These are phyloP conservation scores for Antechinus stuartii DNA, from an alignment of 2,113 vertebrate genomes.

Conservation along the genomic window DNA sequence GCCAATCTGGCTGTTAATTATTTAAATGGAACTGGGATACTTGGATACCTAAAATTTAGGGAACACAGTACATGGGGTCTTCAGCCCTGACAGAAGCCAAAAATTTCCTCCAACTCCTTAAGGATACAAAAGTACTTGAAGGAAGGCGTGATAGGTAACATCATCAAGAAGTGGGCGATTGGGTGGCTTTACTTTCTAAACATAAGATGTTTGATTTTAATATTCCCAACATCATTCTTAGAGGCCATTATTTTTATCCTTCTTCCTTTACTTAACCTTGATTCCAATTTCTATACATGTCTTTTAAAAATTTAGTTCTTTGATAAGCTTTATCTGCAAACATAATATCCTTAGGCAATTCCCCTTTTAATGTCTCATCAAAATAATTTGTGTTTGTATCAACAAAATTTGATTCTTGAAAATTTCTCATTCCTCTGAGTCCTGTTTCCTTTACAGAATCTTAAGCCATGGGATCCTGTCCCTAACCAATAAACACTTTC, in stretches of 20 bases:
- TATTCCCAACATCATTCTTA: neutral
- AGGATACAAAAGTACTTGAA: neutral
- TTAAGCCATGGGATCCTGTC: neutral
- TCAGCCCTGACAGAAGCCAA: neutral
- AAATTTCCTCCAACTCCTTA: neutral
- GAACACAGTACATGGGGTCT: neutral
- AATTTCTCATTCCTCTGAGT: neutral
- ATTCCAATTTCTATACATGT: neutral
- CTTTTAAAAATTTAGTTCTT: neutral
- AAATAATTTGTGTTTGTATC: neutral
- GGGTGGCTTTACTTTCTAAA: neutral
- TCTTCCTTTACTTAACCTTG: neutral
- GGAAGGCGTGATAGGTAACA: neutral
- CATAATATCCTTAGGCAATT: neutral
- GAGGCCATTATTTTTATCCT: neutral
- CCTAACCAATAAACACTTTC: neutral
- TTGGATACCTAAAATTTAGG: neutral
- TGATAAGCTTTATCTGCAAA: neutral
- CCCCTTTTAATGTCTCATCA: neutral
- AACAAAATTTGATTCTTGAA: neutral
- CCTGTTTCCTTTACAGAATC: neutral
- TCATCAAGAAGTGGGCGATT: neutral
- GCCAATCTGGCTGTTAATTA: neutral
- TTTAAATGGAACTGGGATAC: neutral
- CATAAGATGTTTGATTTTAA: neutral